phyloP scores from a whole-genome alignment of 2,888 invertebrate genomes.

The Eupithecia centaureata region DNA sequence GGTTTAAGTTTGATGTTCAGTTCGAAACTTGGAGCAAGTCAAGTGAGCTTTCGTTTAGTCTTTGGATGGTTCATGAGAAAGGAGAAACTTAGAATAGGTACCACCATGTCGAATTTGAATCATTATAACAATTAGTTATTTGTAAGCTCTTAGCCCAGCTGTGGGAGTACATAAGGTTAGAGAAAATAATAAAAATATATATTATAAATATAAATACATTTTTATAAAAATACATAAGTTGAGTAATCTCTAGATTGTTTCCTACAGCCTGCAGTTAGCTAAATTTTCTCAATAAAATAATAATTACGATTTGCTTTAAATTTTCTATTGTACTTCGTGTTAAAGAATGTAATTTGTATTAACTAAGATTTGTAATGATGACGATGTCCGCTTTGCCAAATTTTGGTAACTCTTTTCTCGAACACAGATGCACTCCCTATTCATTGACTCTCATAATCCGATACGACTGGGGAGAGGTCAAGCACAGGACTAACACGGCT shows the following conservation, averaged over 20 bases:
- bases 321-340: no score
- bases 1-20: constrained; percentile 9
- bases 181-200: no score
- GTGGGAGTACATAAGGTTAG: no score
- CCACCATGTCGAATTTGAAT: background rate
- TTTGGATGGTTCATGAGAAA: background rate
- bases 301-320: no score
- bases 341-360: no score
- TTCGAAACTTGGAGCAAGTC: constrained; percentile 13
- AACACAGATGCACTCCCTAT: background rate
- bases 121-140: background rate
- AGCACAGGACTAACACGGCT: background rate
- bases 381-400: background rate
- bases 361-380: background rate
- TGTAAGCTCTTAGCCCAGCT: no score
- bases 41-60: constrained; percentile 6
- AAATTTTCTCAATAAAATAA: no score
- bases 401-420: background rate
- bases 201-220: no score
- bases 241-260: no score
- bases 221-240: no score
- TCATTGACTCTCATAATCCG: no score
- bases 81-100: background rate
- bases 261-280: no score
- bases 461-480: background rate